These are phyloP conservation scores for Mimas tiliae DNA, from an alignment of 2,888 invertebrate species.

Conservation along the genomic window DNA sequence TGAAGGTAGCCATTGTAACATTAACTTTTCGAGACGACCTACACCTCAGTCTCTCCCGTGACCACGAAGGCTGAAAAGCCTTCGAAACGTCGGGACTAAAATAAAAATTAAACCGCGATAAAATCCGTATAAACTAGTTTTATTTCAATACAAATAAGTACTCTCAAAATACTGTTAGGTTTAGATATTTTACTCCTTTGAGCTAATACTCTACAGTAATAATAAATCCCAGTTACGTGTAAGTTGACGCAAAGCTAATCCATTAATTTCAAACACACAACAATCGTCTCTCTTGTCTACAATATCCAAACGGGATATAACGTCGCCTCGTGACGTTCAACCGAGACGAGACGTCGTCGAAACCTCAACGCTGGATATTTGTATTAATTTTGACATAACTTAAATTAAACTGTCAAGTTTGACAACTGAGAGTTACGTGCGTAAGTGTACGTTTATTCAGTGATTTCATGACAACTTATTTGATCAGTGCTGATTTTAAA, in stretches of 20 bases:
- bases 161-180: no score
- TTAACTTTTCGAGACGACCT: no score
- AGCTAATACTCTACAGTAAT: no score
- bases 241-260: neutral
- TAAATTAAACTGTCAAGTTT: constrained; percentile 57
- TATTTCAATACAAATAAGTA: no score
- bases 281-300: neutral
- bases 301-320: constrained; percentile 36
- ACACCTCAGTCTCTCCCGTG: no score
- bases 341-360: constrained; percentile 39
- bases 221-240: neutral
- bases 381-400: constrained; percentile 56
- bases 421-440: constrained; percentile 35
- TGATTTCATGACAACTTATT: neutral
- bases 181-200: no score
- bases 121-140: no score
- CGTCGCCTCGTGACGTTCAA: constrained; percentile 35
- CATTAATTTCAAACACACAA: constrained; percentile 16
- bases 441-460: constrained; percentile 30
- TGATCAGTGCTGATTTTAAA: neutral
- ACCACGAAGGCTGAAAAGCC: no score
- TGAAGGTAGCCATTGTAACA: no score
- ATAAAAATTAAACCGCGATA: no score
- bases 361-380: constrained; percentile 44
- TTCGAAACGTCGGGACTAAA: no score